Conservation (phyloP, 2,888 invertebrate species). For the Cheilosia vulpina region DNA sequence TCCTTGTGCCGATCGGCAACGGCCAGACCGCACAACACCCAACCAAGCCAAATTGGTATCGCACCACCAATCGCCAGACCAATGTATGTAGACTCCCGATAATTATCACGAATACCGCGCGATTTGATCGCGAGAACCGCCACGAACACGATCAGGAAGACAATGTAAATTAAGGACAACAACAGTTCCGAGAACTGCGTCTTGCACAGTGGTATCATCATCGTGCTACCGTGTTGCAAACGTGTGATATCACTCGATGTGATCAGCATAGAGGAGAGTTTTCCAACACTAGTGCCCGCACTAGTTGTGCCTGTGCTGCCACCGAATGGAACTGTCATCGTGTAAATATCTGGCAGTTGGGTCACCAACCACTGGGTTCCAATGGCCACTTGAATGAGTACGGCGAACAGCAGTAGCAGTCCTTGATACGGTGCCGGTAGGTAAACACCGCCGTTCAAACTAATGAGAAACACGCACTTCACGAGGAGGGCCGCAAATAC, state of each 20-base stretch:
- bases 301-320: constrained; percentile 76
- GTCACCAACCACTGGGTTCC: constrained; percentile 93
- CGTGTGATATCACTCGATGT: constrained; percentile 79
- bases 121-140: constrained; percentile 93
- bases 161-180: constrained; percentile 92
- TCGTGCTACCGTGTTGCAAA: constrained; percentile 79
- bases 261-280: constrained; percentile 75
- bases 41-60: constrained; percentile 93
- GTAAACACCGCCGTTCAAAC: constrained; percentile 95
- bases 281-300: constrained; percentile 73
- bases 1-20: constrained; percentile 91
- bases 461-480: constrained; percentile 96
- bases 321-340: constrained; percentile 82
- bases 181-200: constrained; percentile 89
- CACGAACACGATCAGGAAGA: constrained; percentile 93
- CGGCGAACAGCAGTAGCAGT: constrained; percentile 94
- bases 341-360: constrained; percentile 88
- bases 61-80: constrained; percentile 94
- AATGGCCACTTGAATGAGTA: constrained; percentile 94
- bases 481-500: constrained; percentile 96
- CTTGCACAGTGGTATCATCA: constrained; percentile 85
- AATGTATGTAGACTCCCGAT: constrained; percentile 96
- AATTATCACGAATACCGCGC: constrained; percentile 95
- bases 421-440: constrained; percentile 96
- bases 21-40: constrained; percentile 92